Conservation (phyloP, 2,797 vertebrate genomes). For the Galago senegalensis region DNA sequence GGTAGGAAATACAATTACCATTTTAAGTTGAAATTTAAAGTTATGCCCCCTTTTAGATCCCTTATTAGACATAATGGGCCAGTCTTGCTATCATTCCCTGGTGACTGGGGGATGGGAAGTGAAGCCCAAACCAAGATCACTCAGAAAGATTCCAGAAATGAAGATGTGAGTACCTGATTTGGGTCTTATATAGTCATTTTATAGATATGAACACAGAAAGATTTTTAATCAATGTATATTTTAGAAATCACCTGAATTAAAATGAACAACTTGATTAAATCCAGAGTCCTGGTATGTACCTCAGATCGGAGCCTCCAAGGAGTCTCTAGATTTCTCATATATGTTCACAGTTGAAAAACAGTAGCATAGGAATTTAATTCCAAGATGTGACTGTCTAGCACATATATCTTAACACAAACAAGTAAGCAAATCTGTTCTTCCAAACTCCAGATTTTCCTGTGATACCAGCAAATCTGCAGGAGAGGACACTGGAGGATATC, state of each 20-base stretch:
- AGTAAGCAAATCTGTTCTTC: neutral
- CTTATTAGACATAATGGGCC: neutral
- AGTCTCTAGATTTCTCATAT: neutral
- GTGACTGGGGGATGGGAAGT: neutral
- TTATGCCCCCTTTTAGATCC: neutral
- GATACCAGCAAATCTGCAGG: neutral
- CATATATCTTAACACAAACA: neutral
- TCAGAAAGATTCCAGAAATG: neutral
- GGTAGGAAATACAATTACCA: neutral
- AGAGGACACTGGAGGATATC: neutral
- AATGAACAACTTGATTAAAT: neutral
- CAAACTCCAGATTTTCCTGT: neutral
- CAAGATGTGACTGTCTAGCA: neutral
- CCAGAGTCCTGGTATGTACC: neutral
- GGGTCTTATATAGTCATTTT: neutral
- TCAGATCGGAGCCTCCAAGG: neutral
- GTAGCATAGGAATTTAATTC: neutral
- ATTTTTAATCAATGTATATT: neutral
- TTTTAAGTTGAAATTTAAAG: neutral
- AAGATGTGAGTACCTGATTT: neutral
- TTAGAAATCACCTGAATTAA: neutral
- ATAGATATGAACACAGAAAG: neutral
- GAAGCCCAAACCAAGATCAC: neutral
- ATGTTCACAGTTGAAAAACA: neutral
- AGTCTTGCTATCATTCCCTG: neutral